Base-by-base conservation (phyloP, 2,113 vertebrate species). In the Embiotoca jacksoni region DNA sequence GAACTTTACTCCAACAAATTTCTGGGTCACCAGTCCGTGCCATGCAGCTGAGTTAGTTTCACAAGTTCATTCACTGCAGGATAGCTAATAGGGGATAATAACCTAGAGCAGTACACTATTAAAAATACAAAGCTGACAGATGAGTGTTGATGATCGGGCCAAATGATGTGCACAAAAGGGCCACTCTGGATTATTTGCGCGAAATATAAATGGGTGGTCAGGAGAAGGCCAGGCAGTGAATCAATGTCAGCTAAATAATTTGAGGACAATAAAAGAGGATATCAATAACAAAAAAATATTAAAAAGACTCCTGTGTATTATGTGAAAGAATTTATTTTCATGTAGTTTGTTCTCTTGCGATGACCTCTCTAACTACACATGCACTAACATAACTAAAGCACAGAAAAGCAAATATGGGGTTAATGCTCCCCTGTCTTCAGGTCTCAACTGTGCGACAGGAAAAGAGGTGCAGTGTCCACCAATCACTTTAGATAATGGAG, bases 401-500 rank as follows among this genome's bases (percentile, higher is more conserved):
- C 4, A 33, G 41, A n/a, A 46, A 54, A 79, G 77, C 82, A 91
- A 89, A 58, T 69, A 65, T 14, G 54, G 76, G 85, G 85, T 88
- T 84, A 87, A 92, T 31, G 33, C 52, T 49, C 9, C 30, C 37
- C 71, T 58, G 30, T 65, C 75, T 78, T 79, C 73, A 31, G 76
- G 68, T 83, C 83, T 85, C 74, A 78, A 87, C 73, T 69, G 53
- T 23, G 66, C 72, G 46, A 47, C 72, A 91, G 86, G 79, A 92
- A 93, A 92, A 89, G 83, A 90, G 85, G 67, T 54, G 57, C 78
- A 78, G 77, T 81, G 87, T 93, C 84, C 80, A 75, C 83, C 80
- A 83, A 90, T 90, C 80, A 84, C 90, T 84, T 78, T 80, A 92
- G 90, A 92, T 93, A 93, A 93, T 86, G 86, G 86, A 87, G 74